Evolutionary conservation across 2,888 invertebrate species (phyloP), one percentile per base, ranked within the genome.

Genomic region (Lasiommata megera): DNA sequence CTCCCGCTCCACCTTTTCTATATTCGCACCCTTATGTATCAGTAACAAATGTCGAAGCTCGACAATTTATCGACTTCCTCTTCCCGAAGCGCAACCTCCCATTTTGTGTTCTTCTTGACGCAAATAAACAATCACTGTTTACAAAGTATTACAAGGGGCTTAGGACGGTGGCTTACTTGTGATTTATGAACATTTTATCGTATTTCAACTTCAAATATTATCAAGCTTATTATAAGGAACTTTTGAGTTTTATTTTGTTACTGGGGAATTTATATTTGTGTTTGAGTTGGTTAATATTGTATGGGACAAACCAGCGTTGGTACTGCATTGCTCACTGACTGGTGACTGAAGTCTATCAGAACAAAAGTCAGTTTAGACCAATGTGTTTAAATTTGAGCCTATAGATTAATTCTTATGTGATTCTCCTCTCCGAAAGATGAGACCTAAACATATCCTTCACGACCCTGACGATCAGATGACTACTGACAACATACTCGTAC

Each of bases 21-120:
- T 38, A 12, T 34, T 37, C 18, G 23, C 41, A 40, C 7, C 37
- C 47, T 36, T 17, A 60, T 41, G 56, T 53, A 55, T 53, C 53
- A 53, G 56, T 53, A 50, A 55, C 51, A 38, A 54, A 40, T 56
- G 61, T 62, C 61, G 61, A 62, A 62, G 46, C 54, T 29, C 28
- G 40, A 16, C 44, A 59, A 62, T 62, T 62, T 62, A 62, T 59
- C 50, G 23, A 29, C 56, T 56, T 62, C 61, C 61, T 47, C 40
- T 59, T 61, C 53, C 61, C 61, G 48, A 40, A 61, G 38, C 12
- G 43, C 23, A 37, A 34, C 56, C 59, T 59, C 61, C 59, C 56
- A 53, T 56, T 41, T 36, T 54, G 44, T 56, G 56, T 59, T 50
- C 50, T 50, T 53, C 31, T 53, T 12, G 36, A 38, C 29, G 38